These are phyloP conservation scores for Zoanthus sociatus DNA, from an alignment of 92 coral and sea anemone genomes.

Conservation along the genomic window DNA sequence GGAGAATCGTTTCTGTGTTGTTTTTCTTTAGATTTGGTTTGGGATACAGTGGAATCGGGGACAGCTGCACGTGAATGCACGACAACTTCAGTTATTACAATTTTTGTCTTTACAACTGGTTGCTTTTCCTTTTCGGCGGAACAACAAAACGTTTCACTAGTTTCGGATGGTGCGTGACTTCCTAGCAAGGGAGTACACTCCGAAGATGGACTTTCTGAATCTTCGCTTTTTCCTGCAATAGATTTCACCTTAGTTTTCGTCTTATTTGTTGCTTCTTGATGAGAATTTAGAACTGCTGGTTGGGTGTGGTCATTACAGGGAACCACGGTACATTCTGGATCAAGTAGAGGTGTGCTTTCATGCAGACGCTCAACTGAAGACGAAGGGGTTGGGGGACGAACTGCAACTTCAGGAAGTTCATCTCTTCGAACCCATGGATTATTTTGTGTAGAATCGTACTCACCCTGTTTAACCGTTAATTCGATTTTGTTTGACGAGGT, in stretches of 20 bases:
- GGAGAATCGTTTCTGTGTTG: constrained; percentile 23
- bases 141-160: constrained; percentile 1
- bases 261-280: background rate
- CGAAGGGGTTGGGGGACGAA: constrained; percentile 45
- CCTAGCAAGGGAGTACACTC: background rate
- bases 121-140: background rate
- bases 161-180: background rate
- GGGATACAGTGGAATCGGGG: background rate
- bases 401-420: constrained; percentile 27
- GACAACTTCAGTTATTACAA: constrained; percentile 31
- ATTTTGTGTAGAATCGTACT: background rate
- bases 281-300: background rate
- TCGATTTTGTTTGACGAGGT: background rate
- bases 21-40: constrained; percentile 17
- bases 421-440: background rate
- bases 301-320: background rate
- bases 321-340: background rate
- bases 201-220: background rate
- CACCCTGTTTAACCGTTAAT: background rate
- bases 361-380: background rate
- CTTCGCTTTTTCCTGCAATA: background rate
- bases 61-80: constrained; percentile 22
- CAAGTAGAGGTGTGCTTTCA: background rate
- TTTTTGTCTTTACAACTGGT: background rate
- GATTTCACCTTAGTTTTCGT: background rate